Evolutionary conservation across 2,888 invertebrate genomes (phyloP).

Genomic region (Pyrrhosoma nymphula): DNA sequence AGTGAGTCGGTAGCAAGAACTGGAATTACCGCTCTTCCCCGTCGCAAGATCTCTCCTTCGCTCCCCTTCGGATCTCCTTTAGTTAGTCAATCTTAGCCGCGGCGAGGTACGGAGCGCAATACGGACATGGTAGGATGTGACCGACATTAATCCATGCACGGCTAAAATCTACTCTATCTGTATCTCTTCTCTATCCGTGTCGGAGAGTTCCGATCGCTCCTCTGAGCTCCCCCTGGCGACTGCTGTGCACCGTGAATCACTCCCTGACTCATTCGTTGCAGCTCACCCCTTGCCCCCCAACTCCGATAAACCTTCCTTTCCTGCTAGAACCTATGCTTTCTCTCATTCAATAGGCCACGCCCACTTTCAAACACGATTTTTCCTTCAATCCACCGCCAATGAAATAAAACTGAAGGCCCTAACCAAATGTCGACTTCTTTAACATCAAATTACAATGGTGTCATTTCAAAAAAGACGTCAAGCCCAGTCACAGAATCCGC

Average conservation of each 20-base stretch:
- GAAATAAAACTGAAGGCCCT: no score
- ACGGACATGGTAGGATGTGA: neutral
- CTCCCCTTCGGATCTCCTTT: neutral
- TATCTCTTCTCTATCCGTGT: neutral
- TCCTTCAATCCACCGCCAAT: neutral
- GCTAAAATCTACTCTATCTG: neutral
- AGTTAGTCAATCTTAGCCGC: neutral
- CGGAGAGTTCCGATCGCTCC: neutral
- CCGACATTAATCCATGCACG: neutral
- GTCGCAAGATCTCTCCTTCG: neutral
- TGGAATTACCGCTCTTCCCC: constrained; percentile 9
- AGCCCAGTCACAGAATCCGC: no score
- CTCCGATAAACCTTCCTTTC: neutral
- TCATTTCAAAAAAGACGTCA: no score
- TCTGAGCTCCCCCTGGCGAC: neutral
- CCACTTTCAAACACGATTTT: neutral
- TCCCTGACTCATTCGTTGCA: neutral
- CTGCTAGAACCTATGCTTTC: no score
- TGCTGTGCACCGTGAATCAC: neutral
- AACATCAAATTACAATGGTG: no score
- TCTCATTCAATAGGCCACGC: neutral
- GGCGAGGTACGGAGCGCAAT: neutral
- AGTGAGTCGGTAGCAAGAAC: neutral
- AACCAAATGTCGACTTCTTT: no score
- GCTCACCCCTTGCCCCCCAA: neutral